Percentiles rank a stretch among this genome's conserved stretches.
Conservation (phyloP, 2,797 vertebrate genomes). For the Triplophysa yarkandensis region DNA sequence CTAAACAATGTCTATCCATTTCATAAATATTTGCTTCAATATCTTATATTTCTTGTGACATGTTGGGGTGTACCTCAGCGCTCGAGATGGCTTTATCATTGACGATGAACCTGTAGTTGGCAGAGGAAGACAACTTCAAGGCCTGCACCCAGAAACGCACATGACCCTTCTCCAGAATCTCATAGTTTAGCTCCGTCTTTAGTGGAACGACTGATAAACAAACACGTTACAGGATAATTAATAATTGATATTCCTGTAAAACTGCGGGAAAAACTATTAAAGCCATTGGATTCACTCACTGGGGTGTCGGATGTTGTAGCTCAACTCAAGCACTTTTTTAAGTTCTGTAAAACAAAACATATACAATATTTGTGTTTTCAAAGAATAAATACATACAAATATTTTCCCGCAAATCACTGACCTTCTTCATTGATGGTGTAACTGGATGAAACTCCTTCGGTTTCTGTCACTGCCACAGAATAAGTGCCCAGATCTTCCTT, state of each 20-base stretch:
- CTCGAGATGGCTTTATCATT: conserved; percentile 89
- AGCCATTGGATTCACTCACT: conserved; percentile 77
- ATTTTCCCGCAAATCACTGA: conserved; percentile 59
- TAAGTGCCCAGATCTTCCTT: conserved; percentile 88
- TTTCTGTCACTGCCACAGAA: conserved; percentile 88
- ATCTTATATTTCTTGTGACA: too few relatives aligned
- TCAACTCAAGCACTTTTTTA: conserved; percentile 87
- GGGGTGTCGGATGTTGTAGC: conserved; percentile 91
- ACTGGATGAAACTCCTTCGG: conserved; percentile 89
- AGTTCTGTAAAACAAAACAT: conserved; percentile 74
- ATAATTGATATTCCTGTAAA: neutral
- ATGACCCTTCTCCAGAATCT: conserved; percentile 90
- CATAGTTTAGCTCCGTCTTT: conserved; percentile 90
- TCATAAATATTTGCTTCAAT: neutral
- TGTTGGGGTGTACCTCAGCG: conserved; percentile 76
- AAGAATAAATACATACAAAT: neutral
- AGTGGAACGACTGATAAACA: conserved; percentile 87
- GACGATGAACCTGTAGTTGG: conserved; percentile 87
- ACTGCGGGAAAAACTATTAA: neutral
- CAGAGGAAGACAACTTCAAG: conserved; percentile 81
- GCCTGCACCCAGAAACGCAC: conserved; percentile 97
- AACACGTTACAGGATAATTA: neutral
- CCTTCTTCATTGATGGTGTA: conserved; percentile 85
- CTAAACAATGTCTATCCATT: neutral
- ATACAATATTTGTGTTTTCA: conserved; percentile 15